Evolutionary conservation across 2,888 invertebrate species (phyloP), one percentile per base, ranked within the genome.

Genomic region (Philereme vetulata): DNA sequence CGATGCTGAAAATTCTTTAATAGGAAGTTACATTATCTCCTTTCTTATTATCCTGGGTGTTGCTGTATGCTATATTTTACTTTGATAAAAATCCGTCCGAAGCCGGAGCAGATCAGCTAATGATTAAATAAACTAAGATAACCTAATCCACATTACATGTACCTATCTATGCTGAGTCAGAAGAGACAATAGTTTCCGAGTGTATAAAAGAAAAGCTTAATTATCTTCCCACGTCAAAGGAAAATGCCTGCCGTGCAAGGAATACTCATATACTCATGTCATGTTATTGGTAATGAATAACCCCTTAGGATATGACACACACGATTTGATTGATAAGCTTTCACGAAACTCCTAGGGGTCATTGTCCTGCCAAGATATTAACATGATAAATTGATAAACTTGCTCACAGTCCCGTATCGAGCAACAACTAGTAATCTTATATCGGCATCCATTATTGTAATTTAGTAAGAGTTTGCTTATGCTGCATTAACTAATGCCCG

Each of bases 341-440:
- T 76, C 63, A 76, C 68, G 73, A 74, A 76, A 74, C 71, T 76
- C 71, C 64, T 65, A 71, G 33, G 44, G 71, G 81, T 78, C 81
- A 74, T 78, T 80, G 80, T 75, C 80, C 80, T 80, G 72, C 72
- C 69, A 69, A 69, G 74, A 78, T 78, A 76, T 74, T 71, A 72
- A 71, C 70, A 74, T 73, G 77, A 80, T 81, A 72, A 67, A 70
- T 71, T 71, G 79, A 80, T 80, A 79, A 75, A 66, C 55, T 57
- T 68, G 57, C 53, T 67, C 8, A 38, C 38, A 38, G 67, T 69
- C 70, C 66, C 66, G 73, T 73, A 71, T 78, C 76, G 68, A 77
- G 75, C 66, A 67, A 64, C 58, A 68, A 72, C 47, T 72, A 70
- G 66, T 66, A 64, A 73, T 10, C 7, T 7, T 44, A 21, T 5